phyloP scores from a whole-genome alignment of 2,113 vertebrate genomes.

The Solea solea region DNA sequence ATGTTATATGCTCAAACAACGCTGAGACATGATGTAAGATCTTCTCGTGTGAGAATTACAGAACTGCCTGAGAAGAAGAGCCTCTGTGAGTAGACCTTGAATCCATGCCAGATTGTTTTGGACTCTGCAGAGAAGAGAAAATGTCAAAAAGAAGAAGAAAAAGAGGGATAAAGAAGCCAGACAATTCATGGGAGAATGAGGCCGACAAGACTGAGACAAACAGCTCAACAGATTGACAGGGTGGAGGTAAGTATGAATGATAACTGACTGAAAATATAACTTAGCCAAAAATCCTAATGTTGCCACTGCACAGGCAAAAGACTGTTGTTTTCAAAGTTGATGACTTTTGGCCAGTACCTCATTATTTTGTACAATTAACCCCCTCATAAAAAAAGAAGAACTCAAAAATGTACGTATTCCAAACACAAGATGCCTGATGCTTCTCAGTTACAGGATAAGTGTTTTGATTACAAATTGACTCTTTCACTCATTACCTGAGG shows the following conservation, averaged over 20 bases:
- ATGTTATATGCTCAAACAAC: slow-evolving; percentile 30
- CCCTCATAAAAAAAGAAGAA: neutral
- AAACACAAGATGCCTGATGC: slow-evolving; percentile 56
- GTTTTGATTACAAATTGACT: slow-evolving; percentile 71
- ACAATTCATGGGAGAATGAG: slow-evolving; percentile 56
- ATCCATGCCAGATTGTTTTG: slow-evolving; percentile 22
- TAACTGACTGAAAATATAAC: slow-evolving; percentile 32
- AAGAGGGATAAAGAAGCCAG: slow-evolving; percentile 6
- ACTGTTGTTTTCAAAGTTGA: slow-evolving; percentile 36
- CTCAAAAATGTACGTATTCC: slow-evolving; percentile 45
- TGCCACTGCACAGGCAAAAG: neutral
- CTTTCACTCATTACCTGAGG: slow-evolving; percentile 63
- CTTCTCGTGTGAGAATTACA: slow-evolving; percentile 17
- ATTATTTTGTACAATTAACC: slow-evolving; percentile 20
- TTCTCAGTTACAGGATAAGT: slow-evolving; percentile 69
- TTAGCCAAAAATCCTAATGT: slow-evolving; percentile 56
- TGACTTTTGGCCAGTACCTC: slow-evolving; percentile 37
- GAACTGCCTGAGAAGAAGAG: slow-evolving; percentile 14
- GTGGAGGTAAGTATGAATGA: slow-evolving; percentile 53
- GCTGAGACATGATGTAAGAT: slow-evolving; percentile 38
- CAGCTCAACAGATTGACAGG: slow-evolving; percentile 67
- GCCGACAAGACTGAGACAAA: slow-evolving; percentile 56
- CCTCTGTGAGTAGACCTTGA: slow-evolving; percentile 10
- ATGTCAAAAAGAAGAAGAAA: slow-evolving; percentile 11
- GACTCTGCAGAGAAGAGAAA: slow-evolving; percentile 11